Evolutionary conservation across 1,140 invertebrate species (phyloP).

Genomic region (Bombus affinis): DNA sequence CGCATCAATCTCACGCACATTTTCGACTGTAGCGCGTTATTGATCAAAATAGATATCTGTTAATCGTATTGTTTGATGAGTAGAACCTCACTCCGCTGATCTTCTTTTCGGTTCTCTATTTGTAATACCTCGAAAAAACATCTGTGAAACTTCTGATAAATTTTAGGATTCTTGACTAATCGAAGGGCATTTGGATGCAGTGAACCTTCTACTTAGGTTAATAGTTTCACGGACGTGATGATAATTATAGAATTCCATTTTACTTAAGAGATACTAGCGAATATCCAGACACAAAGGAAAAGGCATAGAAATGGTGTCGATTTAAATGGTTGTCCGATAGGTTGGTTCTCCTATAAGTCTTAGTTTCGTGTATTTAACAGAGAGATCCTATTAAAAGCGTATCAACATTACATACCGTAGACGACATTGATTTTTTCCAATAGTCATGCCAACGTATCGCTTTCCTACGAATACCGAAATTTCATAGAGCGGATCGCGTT

Average conservation of each 20-base stretch:
- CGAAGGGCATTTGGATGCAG: background rate
- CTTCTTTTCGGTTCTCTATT: background rate
- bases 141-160: too few species aligned
- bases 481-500: background rate
- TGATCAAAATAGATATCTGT: background rate
- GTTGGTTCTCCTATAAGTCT: background rate
- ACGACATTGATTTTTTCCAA: background rate
- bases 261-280: background rate
- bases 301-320: background rate
- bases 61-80: background rate
- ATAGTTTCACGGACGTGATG: background rate
- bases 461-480: conserved; percentile 26
- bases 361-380: background rate
- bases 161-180: background rate
- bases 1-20: background rate
- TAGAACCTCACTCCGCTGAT: background rate
- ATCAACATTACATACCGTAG: background rate
- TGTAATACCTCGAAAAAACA: background rate
- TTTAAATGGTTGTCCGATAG: background rate
- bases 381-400: background rate
- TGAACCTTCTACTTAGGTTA: background rate
- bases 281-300: background rate
- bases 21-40: background rate
- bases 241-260: background rate
- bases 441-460: background rate